Conservation (phyloP, 2,113 vertebrate species). For the Zeus faber region DNA sequence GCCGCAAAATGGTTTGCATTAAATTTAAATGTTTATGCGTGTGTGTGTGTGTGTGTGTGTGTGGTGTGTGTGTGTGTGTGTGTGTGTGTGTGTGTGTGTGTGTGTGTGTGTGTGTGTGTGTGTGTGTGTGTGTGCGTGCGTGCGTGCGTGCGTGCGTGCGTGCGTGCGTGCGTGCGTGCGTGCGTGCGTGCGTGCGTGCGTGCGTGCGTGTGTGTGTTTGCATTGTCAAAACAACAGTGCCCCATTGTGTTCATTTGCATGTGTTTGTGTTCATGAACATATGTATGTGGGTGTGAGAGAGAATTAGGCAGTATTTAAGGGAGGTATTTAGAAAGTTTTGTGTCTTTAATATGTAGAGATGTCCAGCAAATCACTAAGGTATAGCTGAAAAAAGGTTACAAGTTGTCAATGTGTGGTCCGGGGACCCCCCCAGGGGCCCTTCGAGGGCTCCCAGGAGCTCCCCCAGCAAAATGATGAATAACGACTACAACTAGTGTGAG, state of each 20-base stretch:
- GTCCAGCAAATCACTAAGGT: no score
- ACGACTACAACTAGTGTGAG: no score
- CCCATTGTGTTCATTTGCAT: no score
- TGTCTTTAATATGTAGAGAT: no score
- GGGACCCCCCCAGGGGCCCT: no score
- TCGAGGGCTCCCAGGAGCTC: no score
- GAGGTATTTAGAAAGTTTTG: no score
- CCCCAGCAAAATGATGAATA: no score
- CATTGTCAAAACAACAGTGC: neutral
- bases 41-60: conserved; percentile 4
- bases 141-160: conserved; percentile 14
- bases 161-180: neutral
- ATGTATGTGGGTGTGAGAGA: neutral
- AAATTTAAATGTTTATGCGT: neutral
- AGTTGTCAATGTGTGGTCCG: no score
- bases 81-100: conserved; percentile 15
- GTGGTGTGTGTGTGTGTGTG: conserved; percentile 7
- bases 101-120: conserved; percentile 1
- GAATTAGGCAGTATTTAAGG: no score
- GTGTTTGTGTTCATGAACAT: neutral
- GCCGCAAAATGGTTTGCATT: neutral
- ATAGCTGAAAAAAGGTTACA: no score
- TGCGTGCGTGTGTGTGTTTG: neutral
- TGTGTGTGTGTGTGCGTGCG: conserved; percentile 8
- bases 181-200: conserved; percentile 8